Conservation (phyloP, 2,113 vertebrate species). For the Phyllostomus discolor region DNA sequence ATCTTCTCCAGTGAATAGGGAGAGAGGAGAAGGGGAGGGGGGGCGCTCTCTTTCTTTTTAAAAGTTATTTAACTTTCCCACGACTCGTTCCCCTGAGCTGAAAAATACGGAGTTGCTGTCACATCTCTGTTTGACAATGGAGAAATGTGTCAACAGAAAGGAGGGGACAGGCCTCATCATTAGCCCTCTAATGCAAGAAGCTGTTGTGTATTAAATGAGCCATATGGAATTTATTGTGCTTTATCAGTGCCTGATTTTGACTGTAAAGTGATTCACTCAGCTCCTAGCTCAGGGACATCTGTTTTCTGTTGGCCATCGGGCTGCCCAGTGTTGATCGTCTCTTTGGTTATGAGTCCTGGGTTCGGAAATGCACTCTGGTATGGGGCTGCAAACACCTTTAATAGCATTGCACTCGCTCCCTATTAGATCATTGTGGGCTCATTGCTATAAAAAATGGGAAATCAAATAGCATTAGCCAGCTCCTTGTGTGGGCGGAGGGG, state of each 20-base stretch:
- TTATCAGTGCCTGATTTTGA: slow-evolving; percentile 98
- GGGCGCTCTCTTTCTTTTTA: slow-evolving; percentile 72
- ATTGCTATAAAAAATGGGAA: slow-evolving; percentile 99
- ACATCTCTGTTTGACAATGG: slow-evolving; percentile 92
- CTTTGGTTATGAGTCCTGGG: slow-evolving; percentile 94
- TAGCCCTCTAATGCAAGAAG: slow-evolving; percentile 90
- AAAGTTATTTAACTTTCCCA: slow-evolving; percentile 99
- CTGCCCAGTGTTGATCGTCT: slow-evolving; percentile 95
- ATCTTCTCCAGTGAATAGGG: slow-evolving; percentile 80
- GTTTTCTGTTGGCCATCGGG: slow-evolving; percentile 93
- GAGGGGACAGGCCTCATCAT: slow-evolving; percentile 86
- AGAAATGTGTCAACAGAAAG: slow-evolving; percentile 98
- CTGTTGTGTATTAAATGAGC: slow-evolving; percentile 99
- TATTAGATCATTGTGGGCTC: slow-evolving; percentile 98
- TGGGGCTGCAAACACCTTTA: slow-evolving; percentile 94
- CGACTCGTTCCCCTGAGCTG: slow-evolving; percentile 87
- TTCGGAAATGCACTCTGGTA: slow-evolving; percentile 94
- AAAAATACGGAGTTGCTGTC: slow-evolving; percentile 88
- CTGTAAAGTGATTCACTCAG: slow-evolving; percentile 99
- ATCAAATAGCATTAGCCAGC: slow-evolving; percentile 97
- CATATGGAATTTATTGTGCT: slow-evolving; percentile 99
- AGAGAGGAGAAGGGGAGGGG: slow-evolving; percentile 76
- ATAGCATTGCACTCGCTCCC: slow-evolving; percentile 96
- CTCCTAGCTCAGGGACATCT: slow-evolving; percentile 94
- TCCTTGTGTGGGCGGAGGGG: slow-evolving; percentile 85